Evolutionary conservation across 2,888 invertebrate genomes (phyloP), one percentile per base, ranked within the genome.

Genomic region (Cephus pulcher): DNA sequence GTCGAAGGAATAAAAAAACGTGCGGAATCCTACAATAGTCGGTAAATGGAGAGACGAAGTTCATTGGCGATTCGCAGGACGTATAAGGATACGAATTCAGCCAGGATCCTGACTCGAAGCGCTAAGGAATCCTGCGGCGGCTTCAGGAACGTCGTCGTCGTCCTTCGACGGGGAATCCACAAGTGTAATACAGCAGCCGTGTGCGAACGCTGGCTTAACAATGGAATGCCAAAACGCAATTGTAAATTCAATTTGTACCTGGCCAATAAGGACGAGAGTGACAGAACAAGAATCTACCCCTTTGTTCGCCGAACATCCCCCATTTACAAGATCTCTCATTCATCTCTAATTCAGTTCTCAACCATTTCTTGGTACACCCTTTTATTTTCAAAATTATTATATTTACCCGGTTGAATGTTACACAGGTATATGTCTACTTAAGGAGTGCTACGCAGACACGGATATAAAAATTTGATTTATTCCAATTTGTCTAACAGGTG

Each of bases 31-130:
- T 73, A 86, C 87, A 85, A 86, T 86, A 82, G 83, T 34, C 76
- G 80, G 80, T 83, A 86, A 56, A 56, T 56, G 56, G 56, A 56
- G 23, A 56, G 56, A 6, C 23, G 23, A 23, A 56, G 56, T 83
- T 85, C 86, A 85, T 87, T 86, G 86, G 77, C 78, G 83, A 87
- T 86, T 87, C 86, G 75, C 74, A 35, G 74, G 79, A 80, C 84
- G 86, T 83, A 82, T 56, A 56, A 23, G 23, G 56, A 56, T 56
- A 23, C 56, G 56, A 56, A 56, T 15, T 56, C 56, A 56, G 56
- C 56, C 56, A 56, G 56, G 23, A 56, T 56, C 56, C 23, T 56
- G 23, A 15, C 56, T 56, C 56, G 23, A 56, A 56, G 56, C 56
- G 56, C 56, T 23, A 56, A 23, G 56, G 23, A 56, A 56, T 23